Percentiles rank a stretch among this genome's conserved stretches.
phyloP scores from a whole-genome alignment of 2,888 invertebrate species.

The Drosophila paranaensis region DNA sequence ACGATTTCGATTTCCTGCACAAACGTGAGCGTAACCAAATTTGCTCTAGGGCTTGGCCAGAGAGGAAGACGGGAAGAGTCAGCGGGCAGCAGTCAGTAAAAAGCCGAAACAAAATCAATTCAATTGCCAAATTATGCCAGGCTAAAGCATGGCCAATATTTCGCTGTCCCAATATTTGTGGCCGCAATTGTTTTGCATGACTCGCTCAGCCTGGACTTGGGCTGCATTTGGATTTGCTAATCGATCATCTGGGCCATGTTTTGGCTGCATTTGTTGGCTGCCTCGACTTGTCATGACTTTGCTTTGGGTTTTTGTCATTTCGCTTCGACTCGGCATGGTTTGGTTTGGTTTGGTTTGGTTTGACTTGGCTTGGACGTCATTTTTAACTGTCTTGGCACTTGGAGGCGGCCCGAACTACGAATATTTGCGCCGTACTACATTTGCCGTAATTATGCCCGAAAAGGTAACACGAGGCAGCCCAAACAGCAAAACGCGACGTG shows the following conservation, averaged over 20 bases:
- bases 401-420: conserved; percentile 56
- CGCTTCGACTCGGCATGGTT: conserved; percentile 24
- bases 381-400: conserved; percentile 70
- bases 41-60: conserved; percentile 74
- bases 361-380: conserved; percentile 49
- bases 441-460: conserved; percentile 76
- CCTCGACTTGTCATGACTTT: conserved; percentile 38
- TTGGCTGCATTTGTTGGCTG: conserved; percentile 31
- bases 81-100: conserved; percentile 16
- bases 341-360: not conserved
- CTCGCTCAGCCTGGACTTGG: conserved; percentile 51
- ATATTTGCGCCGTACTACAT: conserved; percentile 61
- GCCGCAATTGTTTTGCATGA: conserved; percentile 75
- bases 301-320: conserved; percentile 63
- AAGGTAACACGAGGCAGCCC: conserved; percentile 60
- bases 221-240: conserved; percentile 70
- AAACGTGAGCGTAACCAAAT: conserved; percentile 82
- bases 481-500: conserved; percentile 64
- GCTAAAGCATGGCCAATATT: conserved; percentile 67
- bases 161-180: conserved; percentile 74
- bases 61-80: conserved; percentile 18
- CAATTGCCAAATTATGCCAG: conserved; percentile 78
- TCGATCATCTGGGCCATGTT: conserved; percentile 72
- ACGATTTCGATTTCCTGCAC: conserved; percentile 72
- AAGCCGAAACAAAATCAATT: conserved; percentile 60